Percentiles rank a stretch among this genome's conserved stretches.
Conservation (phyloP, 2,888 invertebrate genomes). For the Apodemia zela region DNA sequence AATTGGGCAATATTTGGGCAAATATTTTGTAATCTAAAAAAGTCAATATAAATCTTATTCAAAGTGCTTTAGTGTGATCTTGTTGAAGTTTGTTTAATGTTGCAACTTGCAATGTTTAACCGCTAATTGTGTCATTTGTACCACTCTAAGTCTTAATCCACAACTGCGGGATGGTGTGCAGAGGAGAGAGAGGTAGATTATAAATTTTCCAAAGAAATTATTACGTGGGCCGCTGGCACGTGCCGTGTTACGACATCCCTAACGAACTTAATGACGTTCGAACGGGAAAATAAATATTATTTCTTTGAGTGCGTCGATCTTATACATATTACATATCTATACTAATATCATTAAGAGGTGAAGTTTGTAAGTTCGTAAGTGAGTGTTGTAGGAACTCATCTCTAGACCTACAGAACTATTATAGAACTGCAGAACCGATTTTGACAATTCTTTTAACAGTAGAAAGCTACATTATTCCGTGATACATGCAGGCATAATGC, state of each 20-base stretch:
- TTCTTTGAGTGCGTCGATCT: constrained; percentile 5
- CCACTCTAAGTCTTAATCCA: constrained; percentile 13
- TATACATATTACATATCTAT: not conserved
- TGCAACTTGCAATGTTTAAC: not conserved
- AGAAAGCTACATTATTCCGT: too few relatives aligned
- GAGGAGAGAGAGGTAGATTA: constrained; percentile 45
- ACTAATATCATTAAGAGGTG: not conserved
- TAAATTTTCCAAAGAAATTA: constrained; percentile 49
- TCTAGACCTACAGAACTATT: too few relatives aligned
- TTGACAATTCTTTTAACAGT: too few relatives aligned
- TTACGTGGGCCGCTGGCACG: constrained; percentile 61
- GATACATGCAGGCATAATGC: too few relatives aligned
- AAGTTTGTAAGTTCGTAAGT: too few relatives aligned
- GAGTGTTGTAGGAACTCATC: too few relatives aligned
- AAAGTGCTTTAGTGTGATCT: not conserved
- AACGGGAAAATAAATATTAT: constrained; percentile 22
- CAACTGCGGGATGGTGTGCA: constrained; percentile 19
- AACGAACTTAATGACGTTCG: constrained; percentile 26
- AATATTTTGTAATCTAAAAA: too few relatives aligned
- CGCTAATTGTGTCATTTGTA: constrained; percentile 6
- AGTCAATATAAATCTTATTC: too few relatives aligned
- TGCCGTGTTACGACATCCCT: constrained; percentile 44
- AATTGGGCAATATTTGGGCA: too few relatives aligned
- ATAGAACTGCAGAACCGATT: too few relatives aligned
- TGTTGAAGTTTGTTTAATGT: not conserved